Base-by-base conservation (phyloP, 2,888 invertebrate species). In the Listrodromus nycthemerus region DNA sequence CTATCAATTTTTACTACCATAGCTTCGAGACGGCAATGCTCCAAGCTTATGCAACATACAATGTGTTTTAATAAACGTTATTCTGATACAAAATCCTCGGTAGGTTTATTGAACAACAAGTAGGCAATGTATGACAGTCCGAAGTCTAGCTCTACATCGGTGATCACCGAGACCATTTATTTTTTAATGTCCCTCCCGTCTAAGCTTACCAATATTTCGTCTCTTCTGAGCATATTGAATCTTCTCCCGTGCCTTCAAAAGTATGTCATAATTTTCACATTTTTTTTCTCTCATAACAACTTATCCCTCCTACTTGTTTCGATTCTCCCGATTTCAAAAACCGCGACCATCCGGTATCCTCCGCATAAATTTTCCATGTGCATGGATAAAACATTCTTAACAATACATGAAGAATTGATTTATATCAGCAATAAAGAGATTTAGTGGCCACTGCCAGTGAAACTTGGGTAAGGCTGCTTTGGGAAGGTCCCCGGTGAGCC, bases 371-470 rank as follows among this genome's bases (percentile, higher is more conserved):
- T 61, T 30, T 7, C 16, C 30, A 24, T 30, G 16, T 61, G 48
- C 65, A 73, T 69, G 45, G 48, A 69, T 45, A 70, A 55, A 74
- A 48, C 61, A 50, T 61, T 48, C 19, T 24, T 45, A 45, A 30
- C 45, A 21, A 82, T 67, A 45, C 78, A 71, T 55, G 55, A 71
- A 74, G 61, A 79, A 79, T 83, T 80, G 75, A 75, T 71, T 76
- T 83, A 79, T 75, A 48, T 75, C 2, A 61, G 73, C 79, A 83
- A 82, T 79, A 79, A 82, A 79, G 74, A 79, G 55, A 82, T 82
- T 82, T 70, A n/a, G 74, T 79, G 48, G 52, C 69, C 61, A 48
- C 37, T 55, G 50, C 55, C 55, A 55, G 55, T 24, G 55, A 55
- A 55, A 24, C 24, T 24, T 19, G 55, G 45, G 37, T 19, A 75